Evolutionary conservation across 2,113 vertebrate genomes (phyloP).

Genomic region (Trichomycterus rosablanca): DNA sequence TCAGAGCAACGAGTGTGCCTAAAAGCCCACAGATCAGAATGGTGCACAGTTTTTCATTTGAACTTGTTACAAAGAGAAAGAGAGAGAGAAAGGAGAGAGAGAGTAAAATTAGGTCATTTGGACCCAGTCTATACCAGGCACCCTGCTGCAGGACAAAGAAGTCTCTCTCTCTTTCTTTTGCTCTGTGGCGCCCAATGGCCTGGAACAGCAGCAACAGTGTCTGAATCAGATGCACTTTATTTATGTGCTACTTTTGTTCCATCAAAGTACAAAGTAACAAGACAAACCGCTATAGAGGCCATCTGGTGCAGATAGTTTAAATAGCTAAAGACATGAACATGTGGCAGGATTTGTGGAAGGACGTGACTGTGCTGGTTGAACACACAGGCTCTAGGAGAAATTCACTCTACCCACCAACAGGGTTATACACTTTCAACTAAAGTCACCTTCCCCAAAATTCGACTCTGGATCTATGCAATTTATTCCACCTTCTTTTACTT

Average conservation of each 20-base stretch:
- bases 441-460: too few species aligned
- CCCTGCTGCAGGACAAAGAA: conserved; percentile 61
- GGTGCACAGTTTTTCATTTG: conserved; percentile 28
- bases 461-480: too few species aligned
- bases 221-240: conserved; percentile 32
- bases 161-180: conserved; percentile 45
- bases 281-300: not conserved
- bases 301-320: not conserved
- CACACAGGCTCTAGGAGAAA: too few species aligned
- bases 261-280: conserved; percentile 7
- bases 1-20: conserved; percentile 43
- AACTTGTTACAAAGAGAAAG: conserved; percentile 19
- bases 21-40: conserved; percentile 50
- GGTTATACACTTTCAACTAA: too few species aligned
- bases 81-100: conserved; percentile 28
- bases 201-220: conserved; percentile 9
- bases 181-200: conserved; percentile 9
- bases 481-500: too few species aligned
- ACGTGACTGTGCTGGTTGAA: too few species aligned
- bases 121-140: conserved; percentile 56
- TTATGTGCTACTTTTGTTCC: not conserved
- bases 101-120: conserved; percentile 68
- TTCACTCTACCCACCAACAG: too few species aligned
- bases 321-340: not conserved
- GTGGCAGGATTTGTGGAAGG: too few species aligned